Evolutionary conservation across 2,888 invertebrate species (phyloP), one percentile per base, ranked within the genome.

Genomic region (Busseola fusca): DNA sequence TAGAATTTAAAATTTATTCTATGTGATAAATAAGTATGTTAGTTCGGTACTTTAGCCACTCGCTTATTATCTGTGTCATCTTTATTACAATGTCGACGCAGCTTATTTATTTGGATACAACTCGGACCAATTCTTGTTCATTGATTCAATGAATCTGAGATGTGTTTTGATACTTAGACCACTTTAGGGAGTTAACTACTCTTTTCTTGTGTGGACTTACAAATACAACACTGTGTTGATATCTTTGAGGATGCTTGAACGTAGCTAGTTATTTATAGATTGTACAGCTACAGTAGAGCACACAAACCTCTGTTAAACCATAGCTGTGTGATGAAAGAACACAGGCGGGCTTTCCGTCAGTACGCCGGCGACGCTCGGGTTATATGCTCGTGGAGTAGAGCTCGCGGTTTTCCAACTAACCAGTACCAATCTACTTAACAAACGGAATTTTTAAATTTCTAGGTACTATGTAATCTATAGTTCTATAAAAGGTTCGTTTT

Each of bases 281-380:
- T 54, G 42, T 65, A 65, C 54, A 73, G 64, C 52, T 66, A 69
- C 58, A 54, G 72, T 68, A 59, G 64, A 80, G 50, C 72, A 68
- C 68, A 69, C 66, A 69, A 58, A 63, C 56, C 50, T 69, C 59
- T 58, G 71, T 69, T 81, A 71, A 70, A 63, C 59, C 58, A 59
- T 72, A 72, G 69, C 69, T 76, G 78, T 67, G 37, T 67, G 78
- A 81, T 58, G 30, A 67, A 42, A 63, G 58, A 52, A 45, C 45
- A 59, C 52, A 70, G 34, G 59, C 81, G 63, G 67, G 65, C 67
- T 67, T 70, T 66, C 40, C 65, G 72, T 78, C 84, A 89, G 90
- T 90, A 79, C 80, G 83, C 77, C 87, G 88, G 87, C 87, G 84
- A 84, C 87, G 87, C 84, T 85, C 87, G 88, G 80, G 82, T 79